Conservation (phyloP, 2,113 vertebrate genomes). For the Rattus rattus region DNA sequence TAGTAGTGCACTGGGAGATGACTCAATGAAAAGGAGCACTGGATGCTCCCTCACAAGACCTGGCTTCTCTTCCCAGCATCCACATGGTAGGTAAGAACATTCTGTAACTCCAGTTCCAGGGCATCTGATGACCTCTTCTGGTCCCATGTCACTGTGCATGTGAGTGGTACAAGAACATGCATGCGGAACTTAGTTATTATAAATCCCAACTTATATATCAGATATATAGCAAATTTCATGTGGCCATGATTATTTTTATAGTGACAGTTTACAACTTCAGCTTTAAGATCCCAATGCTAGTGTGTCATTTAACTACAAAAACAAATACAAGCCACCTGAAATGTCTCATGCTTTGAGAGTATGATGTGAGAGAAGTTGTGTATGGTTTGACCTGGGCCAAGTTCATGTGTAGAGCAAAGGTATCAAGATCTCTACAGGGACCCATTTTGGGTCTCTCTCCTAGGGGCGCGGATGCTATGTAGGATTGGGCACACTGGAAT, state of each 20-base stretch:
- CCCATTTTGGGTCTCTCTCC: not conserved
- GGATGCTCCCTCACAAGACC: not conserved
- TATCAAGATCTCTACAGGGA: not conserved
- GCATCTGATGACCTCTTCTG: not conserved
- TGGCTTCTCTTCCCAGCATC: not conserved
- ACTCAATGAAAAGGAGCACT: not conserved
- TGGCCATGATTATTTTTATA: slow-evolving; percentile 17
- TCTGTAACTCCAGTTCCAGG: not conserved
- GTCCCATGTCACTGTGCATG: not conserved
- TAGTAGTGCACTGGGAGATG: not conserved
- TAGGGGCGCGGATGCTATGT: fast-evolving
- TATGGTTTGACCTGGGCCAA: not conserved
- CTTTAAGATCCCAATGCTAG: not conserved
- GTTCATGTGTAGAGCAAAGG: not conserved
- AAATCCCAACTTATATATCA: not conserved
- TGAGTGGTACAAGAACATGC: not conserved
- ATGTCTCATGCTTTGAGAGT: not conserved
- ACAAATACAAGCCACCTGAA: not conserved
- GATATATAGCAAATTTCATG: not conserved
- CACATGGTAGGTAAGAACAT: not conserved
- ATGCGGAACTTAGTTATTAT: not conserved
- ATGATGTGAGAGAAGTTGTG: not conserved
- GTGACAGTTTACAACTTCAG: not conserved
- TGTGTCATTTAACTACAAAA: not conserved
- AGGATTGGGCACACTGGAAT: fast-evolving